Evolutionary conservation across 2,888 invertebrate species (phyloP).

Genomic region (Melanostoma scalare): DNA sequence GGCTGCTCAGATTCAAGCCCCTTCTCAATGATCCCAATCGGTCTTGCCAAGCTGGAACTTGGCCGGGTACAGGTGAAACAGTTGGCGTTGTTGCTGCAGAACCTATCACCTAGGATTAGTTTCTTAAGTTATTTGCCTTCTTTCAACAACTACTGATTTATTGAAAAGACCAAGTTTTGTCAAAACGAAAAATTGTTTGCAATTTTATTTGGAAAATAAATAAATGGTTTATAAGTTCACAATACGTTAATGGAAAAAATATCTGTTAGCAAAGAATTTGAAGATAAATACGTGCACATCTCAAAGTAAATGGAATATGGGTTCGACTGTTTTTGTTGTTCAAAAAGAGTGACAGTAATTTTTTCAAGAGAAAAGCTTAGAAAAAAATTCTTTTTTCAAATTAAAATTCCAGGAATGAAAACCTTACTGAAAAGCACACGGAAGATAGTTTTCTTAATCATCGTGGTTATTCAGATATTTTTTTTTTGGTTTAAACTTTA

Average conservation of each 20-base stretch:
- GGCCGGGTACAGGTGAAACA: slow-evolving; percentile 74
- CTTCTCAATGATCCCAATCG: slow-evolving; percentile 76
- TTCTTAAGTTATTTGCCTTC: slow-evolving; percentile 71
- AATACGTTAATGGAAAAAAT: slow-evolving; percentile 44
- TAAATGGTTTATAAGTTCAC: slow-evolving; percentile 55
- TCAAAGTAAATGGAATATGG: slow-evolving; percentile 50
- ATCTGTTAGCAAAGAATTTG: slow-evolving; percentile 13
- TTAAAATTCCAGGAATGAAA: slow-evolving; percentile 45
- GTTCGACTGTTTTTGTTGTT: slow-evolving; percentile 3
- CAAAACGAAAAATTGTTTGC: slow-evolving; percentile 29
- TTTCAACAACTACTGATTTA: slow-evolving; percentile 44
- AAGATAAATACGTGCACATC: slow-evolving; percentile 57
- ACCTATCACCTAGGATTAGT: slow-evolving; percentile 75
- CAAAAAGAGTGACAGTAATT: too few relatives aligned
- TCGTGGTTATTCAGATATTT: background rate
- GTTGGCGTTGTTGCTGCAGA: slow-evolving; percentile 71
- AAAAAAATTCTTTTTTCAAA: slow-evolving; percentile 13
- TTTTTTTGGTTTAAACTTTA: slow-evolving; percentile 74
- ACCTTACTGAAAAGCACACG: slow-evolving; percentile 46
- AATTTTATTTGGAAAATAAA: slow-evolving; percentile 15
- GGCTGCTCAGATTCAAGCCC: slow-evolving; percentile 77
- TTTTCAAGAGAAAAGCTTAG: too few relatives aligned
- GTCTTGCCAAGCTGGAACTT: slow-evolving; percentile 76
- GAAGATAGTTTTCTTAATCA: slow-evolving; percentile 35
- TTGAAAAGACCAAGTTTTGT: slow-evolving; percentile 53